A percentile compares a stretch with the other conserved stretches of the same genome.
These are phyloP conservation scores for Apus apus DNA, from an alignment of 2,113 vertebrate species.

Conservation along the genomic window DNA sequence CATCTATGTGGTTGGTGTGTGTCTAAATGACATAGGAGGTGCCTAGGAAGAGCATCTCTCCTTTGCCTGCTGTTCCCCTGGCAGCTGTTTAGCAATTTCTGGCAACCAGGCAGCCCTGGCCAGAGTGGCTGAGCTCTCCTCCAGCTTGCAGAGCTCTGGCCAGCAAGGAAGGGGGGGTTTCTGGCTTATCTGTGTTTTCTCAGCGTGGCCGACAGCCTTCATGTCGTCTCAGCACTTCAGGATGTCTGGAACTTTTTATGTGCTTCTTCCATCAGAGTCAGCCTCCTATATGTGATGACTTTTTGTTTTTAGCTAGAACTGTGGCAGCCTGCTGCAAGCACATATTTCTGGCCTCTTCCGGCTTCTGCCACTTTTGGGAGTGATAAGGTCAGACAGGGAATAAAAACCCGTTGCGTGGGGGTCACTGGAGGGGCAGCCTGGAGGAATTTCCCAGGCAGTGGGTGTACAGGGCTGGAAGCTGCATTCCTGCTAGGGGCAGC, in stretches of 20 bases:
- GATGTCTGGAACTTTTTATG: constrained; percentile 23
- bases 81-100: background rate
- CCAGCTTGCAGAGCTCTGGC: background rate
- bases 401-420: background rate
- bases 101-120: background rate
- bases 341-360: background rate
- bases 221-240: background rate
- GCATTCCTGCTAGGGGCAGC: background rate
- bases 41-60: background rate
- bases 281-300: background rate
- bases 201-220: constrained; percentile 1
- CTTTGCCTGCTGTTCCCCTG: fast-evolving
- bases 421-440: background rate
- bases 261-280: background rate
- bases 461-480: background rate
- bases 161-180: background rate
- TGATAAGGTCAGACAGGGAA: constrained; percentile 23
- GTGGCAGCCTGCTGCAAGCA: background rate
- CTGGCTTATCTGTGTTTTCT: constrained; percentile 36
- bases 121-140: background rate
- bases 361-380: constrained; percentile 3
- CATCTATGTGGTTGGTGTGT: background rate
- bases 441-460: background rate
- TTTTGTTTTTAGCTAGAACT: background rate
- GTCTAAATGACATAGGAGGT: background rate